phyloP scores from a whole-genome alignment of 2,113 vertebrate species.

The Thomomys bottae region DNA sequence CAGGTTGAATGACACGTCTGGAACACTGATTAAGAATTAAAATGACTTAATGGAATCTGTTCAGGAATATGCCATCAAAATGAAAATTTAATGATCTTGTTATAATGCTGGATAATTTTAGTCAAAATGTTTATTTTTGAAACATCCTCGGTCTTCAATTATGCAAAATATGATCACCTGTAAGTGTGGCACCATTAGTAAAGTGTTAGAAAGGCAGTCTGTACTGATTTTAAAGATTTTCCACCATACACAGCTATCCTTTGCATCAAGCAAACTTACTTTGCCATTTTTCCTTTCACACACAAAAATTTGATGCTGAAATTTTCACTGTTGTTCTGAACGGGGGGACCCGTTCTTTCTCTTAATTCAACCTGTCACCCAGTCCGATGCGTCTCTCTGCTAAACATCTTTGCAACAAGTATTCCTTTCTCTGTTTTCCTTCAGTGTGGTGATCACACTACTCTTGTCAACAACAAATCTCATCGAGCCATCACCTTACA shows the following conservation, averaged over 20 bases:
- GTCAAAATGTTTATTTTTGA: not conserved
- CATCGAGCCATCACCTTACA: not conserved
- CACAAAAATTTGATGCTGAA: not conserved
- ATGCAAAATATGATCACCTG: not conserved
- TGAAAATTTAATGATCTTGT: not conserved
- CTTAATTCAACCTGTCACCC: not conserved
- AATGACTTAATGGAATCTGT: slow-evolving; percentile 20
- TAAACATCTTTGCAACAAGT: not conserved
- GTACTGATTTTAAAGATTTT: not conserved
- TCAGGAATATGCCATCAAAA: slow-evolving; percentile 16
- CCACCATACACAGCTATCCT: not conserved
- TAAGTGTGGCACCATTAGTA: not conserved
- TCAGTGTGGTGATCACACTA: not conserved
- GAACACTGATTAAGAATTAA: slow-evolving; percentile 5
- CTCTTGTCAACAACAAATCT: slow-evolving; percentile 11
- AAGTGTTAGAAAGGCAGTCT: not conserved
- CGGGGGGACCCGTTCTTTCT: not conserved
- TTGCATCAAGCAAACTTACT: not conserved
- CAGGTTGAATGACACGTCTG: not conserved
- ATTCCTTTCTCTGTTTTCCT: not conserved
- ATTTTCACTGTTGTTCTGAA: not conserved
- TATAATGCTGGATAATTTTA: not conserved
- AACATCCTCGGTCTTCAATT: not conserved
- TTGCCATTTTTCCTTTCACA: not conserved
- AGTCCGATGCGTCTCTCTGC: not conserved